A percentile compares a stretch with the other conserved stretches of the same genome.
phyloP scores from a whole-genome alignment of 2,797 vertebrate species.

The Mormyrops attenuatus region DNA sequence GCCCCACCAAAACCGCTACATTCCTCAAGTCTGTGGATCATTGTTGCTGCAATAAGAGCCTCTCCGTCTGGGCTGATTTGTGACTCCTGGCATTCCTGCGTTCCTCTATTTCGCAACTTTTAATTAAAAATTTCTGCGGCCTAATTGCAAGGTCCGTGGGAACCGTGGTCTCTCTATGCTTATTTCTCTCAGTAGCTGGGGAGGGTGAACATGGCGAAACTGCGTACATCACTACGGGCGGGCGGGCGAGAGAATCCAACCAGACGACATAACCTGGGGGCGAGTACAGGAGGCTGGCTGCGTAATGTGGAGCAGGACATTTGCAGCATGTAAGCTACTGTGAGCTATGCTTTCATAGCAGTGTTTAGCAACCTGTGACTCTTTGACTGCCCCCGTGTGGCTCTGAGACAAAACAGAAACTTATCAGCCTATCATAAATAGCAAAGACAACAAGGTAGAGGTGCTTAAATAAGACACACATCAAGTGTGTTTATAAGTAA shows the following conservation, averaged over 20 bases:
- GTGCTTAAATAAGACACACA: background rate
- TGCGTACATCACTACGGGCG: background rate
- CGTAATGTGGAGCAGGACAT: background rate
- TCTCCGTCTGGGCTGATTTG: background rate
- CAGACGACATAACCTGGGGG: background rate
- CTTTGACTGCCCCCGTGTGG: background rate
- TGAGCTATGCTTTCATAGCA: background rate
- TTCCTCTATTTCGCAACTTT: background rate
- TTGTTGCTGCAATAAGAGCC: background rate
- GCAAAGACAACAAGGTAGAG: background rate
- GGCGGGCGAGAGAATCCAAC: background rate
- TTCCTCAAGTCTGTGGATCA: background rate
- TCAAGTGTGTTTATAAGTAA: background rate
- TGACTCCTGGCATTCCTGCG: background rate
- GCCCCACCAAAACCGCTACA: background rate
- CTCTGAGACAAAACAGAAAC: background rate
- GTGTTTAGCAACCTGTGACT: background rate
- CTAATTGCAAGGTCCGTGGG: background rate
- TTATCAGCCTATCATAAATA: background rate
- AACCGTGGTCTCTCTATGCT: background rate
- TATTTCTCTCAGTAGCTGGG: background rate
- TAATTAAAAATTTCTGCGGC: background rate
- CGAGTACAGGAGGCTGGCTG: background rate
- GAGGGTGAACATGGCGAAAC: background rate
- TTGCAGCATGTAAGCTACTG: background rate